Conservation (phyloP, 2,888 invertebrate genomes). For the Amphipoea oculea region DNA sequence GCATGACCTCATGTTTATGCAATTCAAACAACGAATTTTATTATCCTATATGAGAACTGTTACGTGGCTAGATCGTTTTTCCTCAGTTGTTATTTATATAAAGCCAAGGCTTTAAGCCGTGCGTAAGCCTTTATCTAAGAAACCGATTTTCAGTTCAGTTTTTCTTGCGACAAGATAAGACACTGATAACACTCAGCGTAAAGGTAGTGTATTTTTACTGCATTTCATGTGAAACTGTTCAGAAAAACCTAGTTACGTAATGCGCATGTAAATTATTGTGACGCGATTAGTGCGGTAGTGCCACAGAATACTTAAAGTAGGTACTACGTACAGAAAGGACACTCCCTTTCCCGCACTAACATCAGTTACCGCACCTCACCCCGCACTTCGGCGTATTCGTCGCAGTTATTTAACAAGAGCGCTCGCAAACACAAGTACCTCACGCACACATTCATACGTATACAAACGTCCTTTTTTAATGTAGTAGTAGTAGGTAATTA, state of each 20-base stretch:
- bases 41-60: neutral
- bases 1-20: slow-evolving; percentile 6
- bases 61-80: neutral
- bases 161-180: slow-evolving; percentile 48
- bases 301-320: no score
- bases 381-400: no score
- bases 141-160: slow-evolving; percentile 47
- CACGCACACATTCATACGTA: no score
- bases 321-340: no score
- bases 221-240: slow-evolving; percentile 38
- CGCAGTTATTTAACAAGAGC: no score
- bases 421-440: no score
- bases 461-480: no score
- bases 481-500: no score
- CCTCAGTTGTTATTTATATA: slow-evolving; percentile 23
- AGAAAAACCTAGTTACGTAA: slow-evolving; percentile 1
- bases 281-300: slow-evolving; percentile 11
- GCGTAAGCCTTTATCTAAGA: slow-evolving; percentile 33
- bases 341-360: no score
- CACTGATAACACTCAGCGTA: slow-evolving; percentile 44
- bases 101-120: slow-evolving; percentile 31
- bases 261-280: slow-evolving; percentile 10
- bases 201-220: slow-evolving; percentile 35
- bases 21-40: slow-evolving; percentile 17
- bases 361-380: no score